A percentile compares a stretch with the other conserved stretches of the same genome.
Evolutionary conservation across 2,113 vertebrate species (phyloP).

Genomic region (Serilophus lunatus): DNA sequence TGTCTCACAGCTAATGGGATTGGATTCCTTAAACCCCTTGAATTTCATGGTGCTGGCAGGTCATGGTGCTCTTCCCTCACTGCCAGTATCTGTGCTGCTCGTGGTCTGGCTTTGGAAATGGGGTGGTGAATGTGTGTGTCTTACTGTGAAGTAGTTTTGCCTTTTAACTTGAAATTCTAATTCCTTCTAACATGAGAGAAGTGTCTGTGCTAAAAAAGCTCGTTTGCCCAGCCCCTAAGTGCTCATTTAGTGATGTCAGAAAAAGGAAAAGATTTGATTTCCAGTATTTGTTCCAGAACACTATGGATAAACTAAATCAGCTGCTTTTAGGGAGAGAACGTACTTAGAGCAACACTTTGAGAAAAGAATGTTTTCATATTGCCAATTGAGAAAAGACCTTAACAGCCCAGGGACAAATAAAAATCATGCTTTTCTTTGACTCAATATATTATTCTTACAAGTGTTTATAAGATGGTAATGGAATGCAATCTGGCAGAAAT

Average conservation of each 20-base stretch:
- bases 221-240: slow-evolving; percentile 7
- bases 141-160: not conserved
- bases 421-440: not conserved
- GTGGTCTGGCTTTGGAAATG: slow-evolving; percentile 29
- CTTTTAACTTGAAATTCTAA: slow-evolving; percentile 52
- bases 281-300: not conserved
- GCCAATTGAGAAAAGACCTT: not conserved
- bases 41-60: slow-evolving; percentile 16
- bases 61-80: not conserved
- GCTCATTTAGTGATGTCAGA: not conserved
- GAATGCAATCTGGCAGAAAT: not conserved
- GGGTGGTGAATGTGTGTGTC: not conserved
- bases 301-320: not conserved
- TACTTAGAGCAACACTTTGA: not conserved
- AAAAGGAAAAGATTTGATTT: not conserved
- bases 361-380: not conserved
- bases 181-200: slow-evolving; percentile 35
- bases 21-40: not conserved
- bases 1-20: slow-evolving; percentile 32
- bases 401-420: not conserved
- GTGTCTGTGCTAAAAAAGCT: slow-evolving; percentile 47
- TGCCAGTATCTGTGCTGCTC: slow-evolving; percentile 48
- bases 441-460: not conserved
- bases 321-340: not conserved
- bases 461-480: not conserved